These are phyloP conservation scores for Homalodisca vitripennis DNA, from an alignment of 1,140 invertebrate genomes.

Conservation along the genomic window DNA sequence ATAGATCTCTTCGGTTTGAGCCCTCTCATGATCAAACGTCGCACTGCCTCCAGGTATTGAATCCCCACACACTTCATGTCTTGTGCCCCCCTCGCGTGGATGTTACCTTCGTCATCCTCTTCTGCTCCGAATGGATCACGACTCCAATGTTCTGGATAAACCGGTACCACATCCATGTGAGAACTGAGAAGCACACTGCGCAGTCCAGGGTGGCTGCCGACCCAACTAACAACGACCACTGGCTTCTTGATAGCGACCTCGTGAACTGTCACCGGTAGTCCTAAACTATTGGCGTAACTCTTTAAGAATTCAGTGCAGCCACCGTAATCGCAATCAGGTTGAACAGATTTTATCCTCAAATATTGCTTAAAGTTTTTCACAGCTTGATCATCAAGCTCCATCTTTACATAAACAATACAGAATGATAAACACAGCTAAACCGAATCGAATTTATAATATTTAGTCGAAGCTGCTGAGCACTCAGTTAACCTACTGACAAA, in stretches of 20 bases:
- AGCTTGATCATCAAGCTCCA: not conserved
- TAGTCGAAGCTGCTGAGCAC: too few relatives aligned
- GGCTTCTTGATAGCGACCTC: conserved; percentile 64
- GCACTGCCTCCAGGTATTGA: conserved; percentile 77
- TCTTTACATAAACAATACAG: too few relatives aligned
- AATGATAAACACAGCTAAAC: too few relatives aligned
- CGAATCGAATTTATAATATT: too few relatives aligned
- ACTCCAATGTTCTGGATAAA: conserved; percentile 65
- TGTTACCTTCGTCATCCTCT: conserved; percentile 75
- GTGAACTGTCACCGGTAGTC: conserved; percentile 59
- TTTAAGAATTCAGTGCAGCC: conserved; percentile 70
- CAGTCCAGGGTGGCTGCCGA: conserved; percentile 66
- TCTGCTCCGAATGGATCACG: conserved; percentile 76
- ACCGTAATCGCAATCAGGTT: conserved; percentile 82
- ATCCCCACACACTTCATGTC: conserved; percentile 85
- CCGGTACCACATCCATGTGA: conserved; percentile 79
- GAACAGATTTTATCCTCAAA: conserved; percentile 74
- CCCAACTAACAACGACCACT: conserved; percentile 80
- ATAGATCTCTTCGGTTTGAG: conserved; percentile 62
- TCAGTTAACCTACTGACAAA: too few relatives aligned
- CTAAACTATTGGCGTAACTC: conserved; percentile 63
- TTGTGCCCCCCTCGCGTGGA: conserved; percentile 78
- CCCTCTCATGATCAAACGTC: conserved; percentile 61
- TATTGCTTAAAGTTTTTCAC: conserved; percentile 70
- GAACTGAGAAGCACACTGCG: conserved; percentile 83